Evolutionary conservation across 2,113 vertebrate genomes (phyloP).

Genomic region (Rattus rattus): DNA sequence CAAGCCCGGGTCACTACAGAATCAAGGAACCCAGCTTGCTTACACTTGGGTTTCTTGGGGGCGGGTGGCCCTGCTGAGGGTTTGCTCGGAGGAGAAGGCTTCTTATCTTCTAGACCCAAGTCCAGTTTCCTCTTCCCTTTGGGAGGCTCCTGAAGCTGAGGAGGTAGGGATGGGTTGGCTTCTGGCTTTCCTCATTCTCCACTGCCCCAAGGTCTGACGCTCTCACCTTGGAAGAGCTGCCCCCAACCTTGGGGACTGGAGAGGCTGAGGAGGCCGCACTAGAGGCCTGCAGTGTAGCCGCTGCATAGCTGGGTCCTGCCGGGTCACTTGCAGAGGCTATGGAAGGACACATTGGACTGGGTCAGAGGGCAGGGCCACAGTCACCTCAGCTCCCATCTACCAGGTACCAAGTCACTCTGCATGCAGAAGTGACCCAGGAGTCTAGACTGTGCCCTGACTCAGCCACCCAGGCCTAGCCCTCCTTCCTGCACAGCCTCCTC

Average conservation of each 20-base stretch:
- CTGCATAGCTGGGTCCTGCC: constrained; percentile 89
- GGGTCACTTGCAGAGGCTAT: constrained; percentile 86
- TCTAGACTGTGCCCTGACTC: neutral
- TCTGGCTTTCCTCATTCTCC: neutral
- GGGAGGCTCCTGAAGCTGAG: constrained; percentile 81
- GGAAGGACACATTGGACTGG: neutral
- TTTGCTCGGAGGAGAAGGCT: constrained; percentile 86
- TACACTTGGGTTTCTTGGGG: constrained; percentile 87
- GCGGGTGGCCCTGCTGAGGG: constrained; percentile 80
- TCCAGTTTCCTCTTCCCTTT: constrained; percentile 93
- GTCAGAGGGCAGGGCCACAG: neutral
- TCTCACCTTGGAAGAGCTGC: constrained; percentile 77
- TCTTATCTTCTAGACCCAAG: constrained; percentile 89
- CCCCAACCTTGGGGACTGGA: neutral
- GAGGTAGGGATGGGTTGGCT: neutral
- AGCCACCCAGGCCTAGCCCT: neutral
- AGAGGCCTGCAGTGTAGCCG: constrained; percentile 88
- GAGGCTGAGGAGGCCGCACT: constrained; percentile 1
- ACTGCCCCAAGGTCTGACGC: neutral
- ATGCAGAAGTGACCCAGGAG: constrained; percentile 22
- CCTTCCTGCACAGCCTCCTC: neutral
- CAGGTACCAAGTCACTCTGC: neutral
- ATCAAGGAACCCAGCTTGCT: neutral
- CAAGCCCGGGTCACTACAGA: neutral
- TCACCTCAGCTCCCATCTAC: neutral